Percentiles rank a stretch among this genome's conserved stretches.
Conservation (phyloP, 2,113 vertebrate species). For the Centrocercus urophasianus region DNA sequence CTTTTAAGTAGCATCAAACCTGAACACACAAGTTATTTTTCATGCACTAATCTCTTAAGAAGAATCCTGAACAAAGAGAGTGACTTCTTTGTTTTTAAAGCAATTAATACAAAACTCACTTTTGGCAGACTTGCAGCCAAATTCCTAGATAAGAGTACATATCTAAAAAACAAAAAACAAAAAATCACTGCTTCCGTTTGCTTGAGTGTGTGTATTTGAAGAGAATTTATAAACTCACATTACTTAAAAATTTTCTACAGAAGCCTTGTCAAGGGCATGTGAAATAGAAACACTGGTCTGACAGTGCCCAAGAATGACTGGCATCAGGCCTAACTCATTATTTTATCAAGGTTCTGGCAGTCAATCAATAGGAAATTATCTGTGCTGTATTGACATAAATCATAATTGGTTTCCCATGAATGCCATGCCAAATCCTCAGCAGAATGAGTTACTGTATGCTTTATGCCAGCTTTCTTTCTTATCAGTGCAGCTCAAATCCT, state of each 20-base stretch:
- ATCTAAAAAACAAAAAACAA: not conserved
- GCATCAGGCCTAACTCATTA: conserved; percentile 77
- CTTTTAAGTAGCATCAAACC: not conserved
- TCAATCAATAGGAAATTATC: conserved; percentile 82
- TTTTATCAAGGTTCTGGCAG: conserved; percentile 82
- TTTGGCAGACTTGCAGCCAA: not conserved
- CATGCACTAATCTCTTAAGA: not conserved
- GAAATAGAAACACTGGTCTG: conserved; percentile 62
- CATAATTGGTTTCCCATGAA: conserved; percentile 82
- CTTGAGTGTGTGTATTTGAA: conserved; percentile 38
- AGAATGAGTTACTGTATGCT: conserved; percentile 68
- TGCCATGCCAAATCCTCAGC: conserved; percentile 73
- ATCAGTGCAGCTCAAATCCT: conserved; percentile 71
- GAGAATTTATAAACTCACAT: conserved; percentile 54
- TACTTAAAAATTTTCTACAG: conserved; percentile 59
- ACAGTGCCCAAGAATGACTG: conserved; percentile 61
- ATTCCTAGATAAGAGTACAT: not conserved
- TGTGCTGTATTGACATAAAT: conserved; percentile 83
- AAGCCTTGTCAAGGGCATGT: conserved; percentile 57
- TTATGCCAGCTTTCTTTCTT: conserved; percentile 68
- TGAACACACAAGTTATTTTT: not conserved
- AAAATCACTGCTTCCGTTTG: not conserved
- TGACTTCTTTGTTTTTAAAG: not conserved
- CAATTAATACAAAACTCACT: not conserved
- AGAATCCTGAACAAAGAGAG: not conserved